phyloP scores from a whole-genome alignment of 2,113 vertebrate genomes.

The Melanotaenia duboulayi region DNA sequence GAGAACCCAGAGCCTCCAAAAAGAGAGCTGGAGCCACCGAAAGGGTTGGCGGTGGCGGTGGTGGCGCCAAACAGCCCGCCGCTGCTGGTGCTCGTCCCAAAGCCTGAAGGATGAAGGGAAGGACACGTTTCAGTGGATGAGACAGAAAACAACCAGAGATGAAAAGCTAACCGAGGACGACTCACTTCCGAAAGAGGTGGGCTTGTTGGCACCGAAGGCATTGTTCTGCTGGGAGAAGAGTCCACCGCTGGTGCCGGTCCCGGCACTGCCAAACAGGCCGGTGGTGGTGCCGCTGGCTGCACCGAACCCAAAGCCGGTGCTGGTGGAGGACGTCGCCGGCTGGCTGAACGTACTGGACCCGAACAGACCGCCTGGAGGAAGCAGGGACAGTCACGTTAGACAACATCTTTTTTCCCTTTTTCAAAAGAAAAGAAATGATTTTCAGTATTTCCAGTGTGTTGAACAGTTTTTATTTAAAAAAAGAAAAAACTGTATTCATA shows the following conservation, averaged over 20 bases:
- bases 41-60: constrained; percentile 93
- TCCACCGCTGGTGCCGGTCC: constrained; percentile 83
- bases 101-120: constrained; percentile 77
- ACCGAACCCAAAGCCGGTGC: constrained; percentile 92
- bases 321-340: constrained; percentile 92
- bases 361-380: constrained; percentile 89
- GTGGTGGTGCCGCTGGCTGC: constrained; percentile 87
- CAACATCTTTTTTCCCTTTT: too few relatives aligned
- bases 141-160: background rate
- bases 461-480: too few relatives aligned
- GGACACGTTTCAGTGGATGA: background rate
- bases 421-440: too few relatives aligned
- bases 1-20: constrained; percentile 92
- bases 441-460: too few relatives aligned
- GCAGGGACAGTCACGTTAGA: too few relatives aligned
- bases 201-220: constrained; percentile 94
- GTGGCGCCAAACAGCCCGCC: constrained; percentile 94
- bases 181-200: constrained; percentile 93
- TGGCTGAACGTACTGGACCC: constrained; percentile 93
- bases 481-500: too few relatives aligned
- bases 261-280: constrained; percentile 91
- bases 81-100: constrained; percentile 92
- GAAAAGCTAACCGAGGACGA: too few relatives aligned
- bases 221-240: constrained; percentile 95
- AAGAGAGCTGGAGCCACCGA: constrained; percentile 88